Base-by-base conservation (phyloP, 2,888 invertebrate genomes). In the Terebella lapidaria region DNA sequence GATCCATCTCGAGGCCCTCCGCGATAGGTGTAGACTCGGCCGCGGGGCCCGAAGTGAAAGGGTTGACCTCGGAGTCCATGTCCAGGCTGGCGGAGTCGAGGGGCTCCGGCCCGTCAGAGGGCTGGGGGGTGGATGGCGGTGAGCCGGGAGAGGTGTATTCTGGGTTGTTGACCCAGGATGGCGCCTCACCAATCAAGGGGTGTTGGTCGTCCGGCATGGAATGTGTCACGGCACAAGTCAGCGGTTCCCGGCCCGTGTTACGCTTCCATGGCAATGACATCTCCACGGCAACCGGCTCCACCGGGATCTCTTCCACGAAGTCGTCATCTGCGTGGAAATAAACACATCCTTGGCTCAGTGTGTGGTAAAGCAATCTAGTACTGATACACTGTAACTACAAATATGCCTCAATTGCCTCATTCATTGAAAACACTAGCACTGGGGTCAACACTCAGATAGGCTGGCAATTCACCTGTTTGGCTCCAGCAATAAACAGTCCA, bases 131-230 rank as follows among this genome's bases (percentile, higher is more conserved):
- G 49, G 22, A 15, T 10, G 49, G 49, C 18, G 49, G 49, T 24
- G 49, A 49, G n/a, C 49, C 49, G n/a, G 22, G 15, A 4, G 35
- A 2, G 26, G 52, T 54, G 54, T 58, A 55, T 18, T 46, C 47
- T 3, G 20, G 29, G 42, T 30, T 54, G 27, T 92, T 90, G 51
- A 93, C 93, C 94, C 94, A 95, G 18, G 92, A 88, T 15, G 94
- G 94, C 77, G 94, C 94, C 80, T 94, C 94, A 49, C 89, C 89
- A 54, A 72, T 67, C 10, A 71, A 64, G 1, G 77, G 76, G 35
- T 65, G 58, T 24, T 73, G 72, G 56, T 76, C 73, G 60, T 74
- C 70, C 1, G 70, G 67, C 52, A 71, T 64, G n/a, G 66, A 61
- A 47, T 69, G 63, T 2, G 70, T 67, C 4, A 61, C 25, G 4